Percentiles rank a stretch among this genome's conserved stretches.
Conservation (phyloP, 1,140 invertebrate genomes). For the Eriocheir sinensis region DNA sequence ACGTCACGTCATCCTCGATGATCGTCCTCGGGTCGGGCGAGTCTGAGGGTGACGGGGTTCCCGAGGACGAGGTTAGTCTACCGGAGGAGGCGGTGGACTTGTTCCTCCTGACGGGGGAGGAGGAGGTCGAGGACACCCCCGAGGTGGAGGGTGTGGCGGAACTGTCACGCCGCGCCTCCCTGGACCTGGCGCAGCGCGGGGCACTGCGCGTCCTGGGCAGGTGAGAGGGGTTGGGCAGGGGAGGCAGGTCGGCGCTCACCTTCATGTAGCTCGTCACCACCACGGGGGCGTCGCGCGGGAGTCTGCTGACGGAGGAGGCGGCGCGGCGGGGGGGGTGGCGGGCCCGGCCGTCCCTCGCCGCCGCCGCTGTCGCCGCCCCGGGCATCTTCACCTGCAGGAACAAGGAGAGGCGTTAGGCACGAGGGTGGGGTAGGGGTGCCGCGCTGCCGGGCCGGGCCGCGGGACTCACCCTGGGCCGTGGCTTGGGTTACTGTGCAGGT, state of each 20-base stretch:
- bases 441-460: not conserved
- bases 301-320: constrained; percentile 47
- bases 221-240: constrained; percentile 33
- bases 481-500: not conserved
- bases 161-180: not conserved
- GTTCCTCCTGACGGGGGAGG: not conserved
- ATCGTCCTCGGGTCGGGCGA: not conserved
- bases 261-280: constrained; percentile 51
- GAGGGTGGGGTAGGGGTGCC: no score
- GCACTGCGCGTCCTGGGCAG: constrained; percentile 17
- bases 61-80: not conserved
- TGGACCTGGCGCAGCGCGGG: not conserved
- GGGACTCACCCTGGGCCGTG: not conserved
- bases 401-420: not conserved
- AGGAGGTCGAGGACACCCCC: constrained; percentile 39
- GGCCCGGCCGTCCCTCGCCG: not conserved
- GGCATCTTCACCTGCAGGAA: constrained; percentile 53
- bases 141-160: not conserved
- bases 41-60: not conserved
- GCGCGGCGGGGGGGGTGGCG: constrained; percentile 30
- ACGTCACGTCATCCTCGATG: constrained; percentile 86
- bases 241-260: not conserved
- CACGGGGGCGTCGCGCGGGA: constrained; percentile 32
- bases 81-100: not conserved
- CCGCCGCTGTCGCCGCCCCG: not conserved